Base-by-base conservation (phyloP, 2,797 vertebrate species). In the Melanotaenia parkinsoni region DNA sequence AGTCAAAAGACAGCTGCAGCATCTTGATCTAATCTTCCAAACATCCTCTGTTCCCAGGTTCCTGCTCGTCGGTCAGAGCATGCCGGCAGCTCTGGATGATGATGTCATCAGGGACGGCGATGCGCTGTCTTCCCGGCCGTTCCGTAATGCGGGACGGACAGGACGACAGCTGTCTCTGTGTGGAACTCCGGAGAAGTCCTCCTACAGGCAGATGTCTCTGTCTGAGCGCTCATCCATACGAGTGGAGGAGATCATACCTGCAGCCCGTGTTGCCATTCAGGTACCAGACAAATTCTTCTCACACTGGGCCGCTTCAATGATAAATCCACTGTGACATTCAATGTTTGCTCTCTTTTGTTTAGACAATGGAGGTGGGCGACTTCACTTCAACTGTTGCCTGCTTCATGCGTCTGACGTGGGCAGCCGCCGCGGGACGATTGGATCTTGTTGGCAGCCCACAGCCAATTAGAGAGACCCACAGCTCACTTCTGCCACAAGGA, bases 341-440 rank as follows among this genome's bases (percentile, higher is more conserved):
- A 11, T 54, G 5, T 75, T 64, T 74, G 33, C 4, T 8, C 2
- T 77, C 47, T 64, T 45, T 53, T 38, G 33, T 75, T 28, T 70
- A 99, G 98, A 99, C 97, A 1, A 99, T 99, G 98, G 98, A 99
- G 85, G 96, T 98, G 26, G 95, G 91, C 0, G 98, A 99, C 87
- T 99, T 99, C 91, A 99, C 97, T 3, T 97, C 97, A 54, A 99
- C 98, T 0, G 98, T 99, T 71, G 97, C 98, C 66, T 99, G 98
- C 83, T 99, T 99, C 91, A 99, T 99, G 97, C 94, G 98, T 20
- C 93, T 99, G 66, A 98, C 98, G 0, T 99, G 98, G 98, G 98
- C 98, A 3, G 98, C 98, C 0, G 98, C 98, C 28, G 98, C 98
- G 0, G 98, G 98, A 40, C 95, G 97, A 11, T 89, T 99, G 76